Evolutionary conservation across 1,140 invertebrate genomes (phyloP).

Genomic region (Melipona quadrifasciata): DNA sequence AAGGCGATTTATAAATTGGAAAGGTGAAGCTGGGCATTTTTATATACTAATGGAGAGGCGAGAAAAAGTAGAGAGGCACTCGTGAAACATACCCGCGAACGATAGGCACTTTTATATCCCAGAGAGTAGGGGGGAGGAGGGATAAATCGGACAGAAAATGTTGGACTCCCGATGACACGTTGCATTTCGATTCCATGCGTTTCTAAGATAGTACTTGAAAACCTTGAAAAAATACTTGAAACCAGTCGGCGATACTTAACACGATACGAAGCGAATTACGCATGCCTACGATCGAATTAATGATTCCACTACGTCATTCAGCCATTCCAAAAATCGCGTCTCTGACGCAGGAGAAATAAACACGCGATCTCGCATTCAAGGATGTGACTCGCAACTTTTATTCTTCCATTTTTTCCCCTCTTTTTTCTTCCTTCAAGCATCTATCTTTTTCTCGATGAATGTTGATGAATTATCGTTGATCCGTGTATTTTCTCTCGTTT

Average conservation of each 20-base stretch:
- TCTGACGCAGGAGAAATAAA: slow-evolving; percentile 6
- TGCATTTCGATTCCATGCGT: neutral
- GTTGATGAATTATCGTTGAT: neutral
- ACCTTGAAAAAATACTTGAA: neutral
- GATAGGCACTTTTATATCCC: slow-evolving; percentile 33
- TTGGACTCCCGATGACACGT: slow-evolving; percentile 6
- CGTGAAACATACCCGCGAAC: neutral
- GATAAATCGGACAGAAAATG: neutral
- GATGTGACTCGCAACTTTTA: slow-evolving; percentile 1
- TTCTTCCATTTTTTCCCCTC: neutral
- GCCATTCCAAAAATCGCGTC: neutral
- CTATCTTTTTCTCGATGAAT: neutral
- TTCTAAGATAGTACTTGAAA: neutral
- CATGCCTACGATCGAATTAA: slow-evolving; percentile 47
- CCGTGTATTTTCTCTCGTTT: neutral
- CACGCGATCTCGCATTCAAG: slow-evolving; percentile 44
- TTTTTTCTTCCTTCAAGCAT: neutral
- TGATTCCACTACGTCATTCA: slow-evolving; percentile 16
- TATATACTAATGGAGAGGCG: slow-evolving; percentile 7
- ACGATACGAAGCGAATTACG: neutral
- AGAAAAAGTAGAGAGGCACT: neutral
- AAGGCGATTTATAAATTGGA: slow-evolving; percentile 19
- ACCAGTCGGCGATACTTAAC: neutral
- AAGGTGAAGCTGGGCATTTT: slow-evolving; percentile 15
- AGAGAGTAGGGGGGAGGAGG: too few relatives aligned